Percentiles rank a stretch among this genome's conserved stretches.
Conservation (phyloP, 2,888 invertebrate species). For the Himalopsyche japonica region DNA sequence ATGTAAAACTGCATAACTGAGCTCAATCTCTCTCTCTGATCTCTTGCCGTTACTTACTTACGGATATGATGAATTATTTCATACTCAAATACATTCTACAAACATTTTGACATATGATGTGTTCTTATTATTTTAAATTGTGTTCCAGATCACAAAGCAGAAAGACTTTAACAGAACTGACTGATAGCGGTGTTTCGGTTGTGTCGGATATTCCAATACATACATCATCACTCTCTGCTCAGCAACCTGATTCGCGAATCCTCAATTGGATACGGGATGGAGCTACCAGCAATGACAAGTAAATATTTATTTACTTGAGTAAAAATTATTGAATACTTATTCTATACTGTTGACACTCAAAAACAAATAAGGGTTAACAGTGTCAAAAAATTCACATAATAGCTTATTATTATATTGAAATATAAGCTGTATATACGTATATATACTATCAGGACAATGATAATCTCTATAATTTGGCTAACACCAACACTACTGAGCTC, state of each 20-base stretch:
- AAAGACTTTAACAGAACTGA: conserved; percentile 71
- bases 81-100: background rate
- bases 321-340: too few species aligned
- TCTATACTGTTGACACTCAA: too few species aligned
- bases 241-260: conserved; percentile 46
- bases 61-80: background rate
- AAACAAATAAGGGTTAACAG: too few species aligned
- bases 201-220: conserved; percentile 66
- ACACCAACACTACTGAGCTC: too few species aligned
- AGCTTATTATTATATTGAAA: too few species aligned
- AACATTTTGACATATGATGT: background rate
- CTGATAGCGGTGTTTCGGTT: conserved; percentile 79
- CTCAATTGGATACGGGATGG: conserved; percentile 54
- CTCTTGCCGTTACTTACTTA: too few species aligned
- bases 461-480: too few species aligned
- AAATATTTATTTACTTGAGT: background rate
- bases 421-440: too few species aligned
- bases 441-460: too few species aligned
- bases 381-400: too few species aligned
- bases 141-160: conserved; percentile 63
- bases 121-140: background rate
- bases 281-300: conserved; percentile 35
- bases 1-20: too few species aligned
- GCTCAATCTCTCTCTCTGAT: too few species aligned
- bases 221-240: conserved; percentile 14